phyloP scores from a whole-genome alignment of 37 sponge, comb jelly and placozoan genomes.

The Chondrilla cf. caribensis region DNA sequence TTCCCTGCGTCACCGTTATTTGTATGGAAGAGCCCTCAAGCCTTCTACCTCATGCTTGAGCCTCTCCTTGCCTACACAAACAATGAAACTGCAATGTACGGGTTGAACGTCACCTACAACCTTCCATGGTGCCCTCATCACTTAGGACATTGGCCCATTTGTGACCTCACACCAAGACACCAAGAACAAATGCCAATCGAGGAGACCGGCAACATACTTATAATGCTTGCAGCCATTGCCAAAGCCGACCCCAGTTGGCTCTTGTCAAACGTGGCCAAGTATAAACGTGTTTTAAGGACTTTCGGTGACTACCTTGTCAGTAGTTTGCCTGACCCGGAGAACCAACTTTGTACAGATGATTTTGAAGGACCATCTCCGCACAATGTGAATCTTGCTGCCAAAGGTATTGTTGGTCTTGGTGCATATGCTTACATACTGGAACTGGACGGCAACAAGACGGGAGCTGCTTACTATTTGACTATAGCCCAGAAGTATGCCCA shows the following conservation, averaged over 20 bases:
- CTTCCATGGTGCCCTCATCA: constrained; percentile 76
- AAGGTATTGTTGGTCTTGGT: constrained; percentile 57
- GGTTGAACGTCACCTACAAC: constrained; percentile 52
- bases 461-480: constrained; percentile 30
- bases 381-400: constrained; percentile 71
- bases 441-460: not conserved
- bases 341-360: constrained; percentile 80
- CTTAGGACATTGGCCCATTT: constrained; percentile 76
- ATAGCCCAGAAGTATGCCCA: constrained; percentile 9
- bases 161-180: constrained; percentile 46
- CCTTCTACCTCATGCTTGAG: constrained; percentile 25
- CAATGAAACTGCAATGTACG: constrained; percentile 64
- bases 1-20: constrained; percentile 74
- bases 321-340: constrained; percentile 62
- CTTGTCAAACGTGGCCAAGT: not conserved
- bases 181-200: constrained; percentile 88
- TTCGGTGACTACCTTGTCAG: constrained; percentile 53
- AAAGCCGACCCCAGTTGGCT: not conserved
- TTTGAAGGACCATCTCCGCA: constrained; percentile 74
- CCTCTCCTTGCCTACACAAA: constrained; percentile 73
- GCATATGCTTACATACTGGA: constrained; percentile 50
- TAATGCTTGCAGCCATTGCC: constrained; percentile 37
- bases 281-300: constrained; percentile 29
- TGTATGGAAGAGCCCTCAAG: constrained; percentile 20
- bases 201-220: constrained; percentile 71